Conservation (phyloP, 2,797 vertebrate genomes). For the Calcarius lapponicus region DNA sequence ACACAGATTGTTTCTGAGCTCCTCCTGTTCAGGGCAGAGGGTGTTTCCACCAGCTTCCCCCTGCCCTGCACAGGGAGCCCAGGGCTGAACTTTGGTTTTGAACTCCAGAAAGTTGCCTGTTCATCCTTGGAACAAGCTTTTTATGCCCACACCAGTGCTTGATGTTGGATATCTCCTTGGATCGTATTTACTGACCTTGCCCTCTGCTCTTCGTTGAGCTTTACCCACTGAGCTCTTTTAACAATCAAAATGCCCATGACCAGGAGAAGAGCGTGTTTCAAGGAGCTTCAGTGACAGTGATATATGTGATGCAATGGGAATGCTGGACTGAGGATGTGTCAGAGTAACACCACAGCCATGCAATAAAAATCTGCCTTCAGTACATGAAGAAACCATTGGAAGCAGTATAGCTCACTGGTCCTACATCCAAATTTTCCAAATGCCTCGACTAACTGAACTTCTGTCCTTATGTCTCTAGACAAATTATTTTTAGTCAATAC, state of each 20-base stretch:
- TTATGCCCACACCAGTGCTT: background rate
- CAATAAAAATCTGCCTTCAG: background rate
- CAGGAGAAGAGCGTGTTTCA: background rate
- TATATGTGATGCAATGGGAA: background rate
- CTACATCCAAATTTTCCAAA: slow-evolving; percentile 41
- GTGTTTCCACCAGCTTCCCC: background rate
- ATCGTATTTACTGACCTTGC: background rate
- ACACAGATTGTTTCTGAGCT: background rate
- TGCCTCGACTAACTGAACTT: slow-evolving; percentile 32
- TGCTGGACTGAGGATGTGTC: background rate
- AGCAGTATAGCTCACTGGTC: background rate
- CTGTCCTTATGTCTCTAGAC: slow-evolving; percentile 31
- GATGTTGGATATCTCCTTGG: background rate
- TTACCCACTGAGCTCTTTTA: background rate
- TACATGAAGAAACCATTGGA: background rate
- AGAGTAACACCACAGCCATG: background rate
- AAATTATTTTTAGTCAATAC: slow-evolving; percentile 78
- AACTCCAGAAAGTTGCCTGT: background rate
- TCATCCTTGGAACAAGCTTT: background rate
- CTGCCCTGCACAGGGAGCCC: background rate
- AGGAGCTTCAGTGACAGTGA: background rate
- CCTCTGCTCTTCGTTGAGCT: background rate
- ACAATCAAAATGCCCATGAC: background rate
- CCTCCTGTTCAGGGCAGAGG: background rate
- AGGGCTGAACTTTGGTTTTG: background rate